phyloP scores from a whole-genome alignment of 2,797 vertebrate species.

The Ibycter americanus region DNA sequence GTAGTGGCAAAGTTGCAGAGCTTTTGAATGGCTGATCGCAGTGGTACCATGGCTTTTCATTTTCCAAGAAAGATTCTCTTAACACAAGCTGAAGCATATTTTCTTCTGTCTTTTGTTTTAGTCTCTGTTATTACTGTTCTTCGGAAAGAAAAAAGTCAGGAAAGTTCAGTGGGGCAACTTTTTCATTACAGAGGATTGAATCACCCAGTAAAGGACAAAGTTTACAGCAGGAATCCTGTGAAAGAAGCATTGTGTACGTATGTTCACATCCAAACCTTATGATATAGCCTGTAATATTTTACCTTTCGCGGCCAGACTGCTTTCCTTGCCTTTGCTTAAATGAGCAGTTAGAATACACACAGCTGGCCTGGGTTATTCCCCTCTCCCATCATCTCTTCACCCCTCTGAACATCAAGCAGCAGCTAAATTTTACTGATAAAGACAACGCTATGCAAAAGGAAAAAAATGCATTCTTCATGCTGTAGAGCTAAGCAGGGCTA shows the following conservation, averaged over 20 bases:
- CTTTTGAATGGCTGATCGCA: neutral
- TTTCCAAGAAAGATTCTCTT: slow-evolving; percentile 24
- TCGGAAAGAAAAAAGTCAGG: neutral
- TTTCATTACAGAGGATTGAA: slow-evolving; percentile 46
- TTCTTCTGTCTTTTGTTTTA: slow-evolving; percentile 41
- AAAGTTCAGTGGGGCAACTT: slow-evolving; percentile 32
- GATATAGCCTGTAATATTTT: neutral
- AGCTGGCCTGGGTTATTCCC: slow-evolving; percentile 1
- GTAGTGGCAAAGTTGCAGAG: slow-evolving; percentile 5
- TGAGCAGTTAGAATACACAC: neutral
- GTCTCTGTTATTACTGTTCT: slow-evolving; percentile 2
- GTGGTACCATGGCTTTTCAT: neutral
- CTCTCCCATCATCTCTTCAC: neutral
- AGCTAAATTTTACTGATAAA: neutral
- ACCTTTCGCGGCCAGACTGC: neutral
- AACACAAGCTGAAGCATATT: neutral
- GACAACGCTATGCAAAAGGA: neutral
- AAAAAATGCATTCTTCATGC: neutral
- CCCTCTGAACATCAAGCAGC: neutral
- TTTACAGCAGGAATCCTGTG: slow-evolving; percentile 34
- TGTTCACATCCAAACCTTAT: neutral
- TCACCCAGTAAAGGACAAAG: slow-evolving; percentile 4
- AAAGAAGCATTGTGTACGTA: slow-evolving; percentile 7
- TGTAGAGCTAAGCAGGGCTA: neutral
- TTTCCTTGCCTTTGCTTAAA: slow-evolving; percentile 8